Base-by-base conservation (phyloP, 1,140 invertebrate genomes). In the Marisa cornuarietis region DNA sequence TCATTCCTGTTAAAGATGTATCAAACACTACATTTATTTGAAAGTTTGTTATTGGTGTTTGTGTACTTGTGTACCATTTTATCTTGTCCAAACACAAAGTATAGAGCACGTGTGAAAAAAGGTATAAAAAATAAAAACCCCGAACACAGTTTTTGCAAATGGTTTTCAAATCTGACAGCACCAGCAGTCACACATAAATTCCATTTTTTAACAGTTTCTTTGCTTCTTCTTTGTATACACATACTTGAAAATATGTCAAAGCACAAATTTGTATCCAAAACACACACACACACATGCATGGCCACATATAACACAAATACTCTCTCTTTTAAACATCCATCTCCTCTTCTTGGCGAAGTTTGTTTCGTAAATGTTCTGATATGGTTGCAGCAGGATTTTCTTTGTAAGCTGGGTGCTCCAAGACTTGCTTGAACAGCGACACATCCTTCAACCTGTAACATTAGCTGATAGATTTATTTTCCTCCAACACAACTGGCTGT, bases 281-380 rank as follows among this genome's bases (percentile, higher is more conserved):
- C 71, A 31, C 18, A 26, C 20, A 0, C 49, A 24, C 20, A 0
- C 49, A 24, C 16, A 10, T 52, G 14, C 54, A 54, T 3, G 18
- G 58, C 0, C 49, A 49, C 51, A 49, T 54, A 20, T 9, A 20
- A 49, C 71, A 49, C 10, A 20, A 31, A 72, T 72, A 49, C 71
- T 42, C 20, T 11, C 0, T 42, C 31, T 2, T 62, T 76, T 54
- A 80, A 5, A 74, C 63, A 69, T 80, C 74, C 79, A 80, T 80
- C 24, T 75, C 61, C 14, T 87, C 80, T 76, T 86, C 85, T 68
- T 83, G 83, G 68, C 82, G 82, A 54, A 87, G 76, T 72, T 84
- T 85, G 63, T 87, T 84, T 22, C 83, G 81, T 66, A 88, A 75
- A 81, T 87, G 87, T 82, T 87, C 85, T 49, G 73, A 68, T 54